Evolutionary conservation across 2,113 vertebrate species (phyloP), one percentile per base, ranked within the genome.

Genomic region (Lutjanus erythropterus): DNA sequence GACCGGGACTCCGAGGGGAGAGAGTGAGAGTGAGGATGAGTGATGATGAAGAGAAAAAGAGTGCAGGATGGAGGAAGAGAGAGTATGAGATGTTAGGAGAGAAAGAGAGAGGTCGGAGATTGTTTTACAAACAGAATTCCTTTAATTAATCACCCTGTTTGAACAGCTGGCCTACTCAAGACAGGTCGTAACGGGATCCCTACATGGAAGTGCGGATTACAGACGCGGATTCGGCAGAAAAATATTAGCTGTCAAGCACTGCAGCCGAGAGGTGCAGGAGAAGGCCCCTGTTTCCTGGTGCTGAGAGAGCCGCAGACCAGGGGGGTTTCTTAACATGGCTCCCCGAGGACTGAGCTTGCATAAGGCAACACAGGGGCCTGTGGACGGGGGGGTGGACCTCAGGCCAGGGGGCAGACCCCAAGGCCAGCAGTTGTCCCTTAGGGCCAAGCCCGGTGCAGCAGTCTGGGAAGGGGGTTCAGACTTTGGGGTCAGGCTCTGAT

Each of bases 141-240:
- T 97, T 97, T 97, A 97, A 98, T 98, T 98, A 98, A 98, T 98
- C 96, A 97, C 93, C 89, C 87, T 98, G 96, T 98, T 98, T 98
- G 95, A 98, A 98, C 97, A 98, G 97, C 97, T 98, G 97, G 96
- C 92, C 93, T 93, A 81, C 50, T 94, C 94, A 92, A 94, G 94
- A 93, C 90, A 91, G 93, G 91, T 89, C 89, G 94, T 95, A 95
- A 94, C 60, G 89, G 90, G 94, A 95, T 95, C 95, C 90, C 90
- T 85, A 86, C 81, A 47, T 94, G 91, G 93, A 95, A 94, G 93
- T 95, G 89, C 90, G 82, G 92, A 94, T 93, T 94, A 94, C 93
- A 94, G 89, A 93, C 84, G 71, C 69, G 65, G 86, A 93, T 94
- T 94, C 88, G 77, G 90, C 91, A 89, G 91, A 93, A 94, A 96